These are phyloP conservation scores for Anolis carolinensis DNA, from an alignment of 2,113 vertebrate species.

Conservation along the genomic window DNA sequence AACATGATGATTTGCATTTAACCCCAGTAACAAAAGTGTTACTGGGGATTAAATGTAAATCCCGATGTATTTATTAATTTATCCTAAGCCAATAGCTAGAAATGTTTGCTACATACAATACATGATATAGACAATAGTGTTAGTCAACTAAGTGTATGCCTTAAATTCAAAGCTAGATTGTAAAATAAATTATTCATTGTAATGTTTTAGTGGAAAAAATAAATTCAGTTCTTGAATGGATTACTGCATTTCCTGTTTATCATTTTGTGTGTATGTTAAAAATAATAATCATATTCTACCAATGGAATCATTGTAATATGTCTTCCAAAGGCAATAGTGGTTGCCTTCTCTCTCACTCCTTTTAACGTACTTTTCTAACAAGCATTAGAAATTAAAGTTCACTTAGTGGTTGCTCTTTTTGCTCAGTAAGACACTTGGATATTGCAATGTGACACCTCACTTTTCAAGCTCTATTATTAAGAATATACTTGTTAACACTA, in stretches of 20 bases:
- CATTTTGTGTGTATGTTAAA: background rate
- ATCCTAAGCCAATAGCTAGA: too few species aligned
- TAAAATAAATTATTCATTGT: background rate
- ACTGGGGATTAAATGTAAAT: too few species aligned
- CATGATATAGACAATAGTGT: constrained; percentile 8
- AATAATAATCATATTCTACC: background rate
- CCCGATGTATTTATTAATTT: too few species aligned
- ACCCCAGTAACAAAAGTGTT: background rate
- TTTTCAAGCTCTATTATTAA: constrained; percentile 28
- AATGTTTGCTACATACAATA: too few species aligned
- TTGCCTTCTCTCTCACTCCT: background rate
- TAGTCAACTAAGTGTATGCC: background rate
- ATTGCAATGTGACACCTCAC: constrained; percentile 12
- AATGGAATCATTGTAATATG: background rate
- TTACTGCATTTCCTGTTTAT: constrained; percentile 1
- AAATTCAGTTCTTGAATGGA: background rate
- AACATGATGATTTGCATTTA: too few species aligned
- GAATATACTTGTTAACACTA: constrained; percentile 35
- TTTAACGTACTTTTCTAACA: constrained; percentile 11
- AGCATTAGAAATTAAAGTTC: constrained; percentile 37
- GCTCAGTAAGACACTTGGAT: background rate
- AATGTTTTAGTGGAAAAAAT: constrained; percentile 14
- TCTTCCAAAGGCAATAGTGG: constrained; percentile 9
- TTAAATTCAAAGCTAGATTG: background rate
- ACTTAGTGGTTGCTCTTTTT: constrained; percentile 29